Conservation (phyloP, 2,888 invertebrate species). For the Acheta domesticus region DNA sequence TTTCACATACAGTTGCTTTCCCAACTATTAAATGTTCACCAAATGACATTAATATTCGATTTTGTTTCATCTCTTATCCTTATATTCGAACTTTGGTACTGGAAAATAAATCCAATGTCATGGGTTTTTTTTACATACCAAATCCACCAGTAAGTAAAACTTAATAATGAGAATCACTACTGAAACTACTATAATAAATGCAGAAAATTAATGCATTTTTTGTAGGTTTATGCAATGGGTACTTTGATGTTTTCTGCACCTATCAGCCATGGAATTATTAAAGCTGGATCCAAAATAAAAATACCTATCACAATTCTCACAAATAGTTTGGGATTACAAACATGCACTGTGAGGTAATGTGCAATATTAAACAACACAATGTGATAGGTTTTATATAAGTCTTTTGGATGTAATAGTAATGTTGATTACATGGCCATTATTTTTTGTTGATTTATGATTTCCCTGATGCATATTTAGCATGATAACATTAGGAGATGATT, state of each 20-base stretch:
- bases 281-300: slow-evolving; percentile 50
- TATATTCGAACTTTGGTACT: slow-evolving; percentile 44
- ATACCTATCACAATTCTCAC: slow-evolving; percentile 52
- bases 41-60: slow-evolving; percentile 53
- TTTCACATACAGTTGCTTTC: slow-evolving; percentile 53
- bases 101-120: slow-evolving; percentile 30
- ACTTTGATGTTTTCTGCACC: slow-evolving; percentile 42
- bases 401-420: too few relatives aligned
- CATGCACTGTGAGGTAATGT: slow-evolving; percentile 39
- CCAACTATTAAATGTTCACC: slow-evolving; percentile 53
- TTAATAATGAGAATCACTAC: slow-evolving; percentile 37
- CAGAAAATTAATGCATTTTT: slow-evolving; percentile 26
- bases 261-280: slow-evolving; percentile 42
- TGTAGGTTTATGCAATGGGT: slow-evolving; percentile 38
- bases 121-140: slow-evolving; percentile 33
- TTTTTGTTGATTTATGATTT: too few relatives aligned
- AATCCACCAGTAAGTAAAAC: slow-evolving; percentile 32
- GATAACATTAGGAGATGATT: slow-evolving; percentile 41
- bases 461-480: slow-evolving; percentile 25
- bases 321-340: slow-evolving; percentile 50
- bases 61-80: slow-evolving; percentile 58
- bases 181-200: not conserved
- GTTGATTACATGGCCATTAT: too few relatives aligned
- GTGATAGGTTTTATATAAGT: too few relatives aligned
- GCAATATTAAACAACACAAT: slow-evolving; percentile 44